Evolutionary conservation across 2,113 vertebrate genomes (phyloP).

Genomic region (Hippocampus mohnikei): DNA sequence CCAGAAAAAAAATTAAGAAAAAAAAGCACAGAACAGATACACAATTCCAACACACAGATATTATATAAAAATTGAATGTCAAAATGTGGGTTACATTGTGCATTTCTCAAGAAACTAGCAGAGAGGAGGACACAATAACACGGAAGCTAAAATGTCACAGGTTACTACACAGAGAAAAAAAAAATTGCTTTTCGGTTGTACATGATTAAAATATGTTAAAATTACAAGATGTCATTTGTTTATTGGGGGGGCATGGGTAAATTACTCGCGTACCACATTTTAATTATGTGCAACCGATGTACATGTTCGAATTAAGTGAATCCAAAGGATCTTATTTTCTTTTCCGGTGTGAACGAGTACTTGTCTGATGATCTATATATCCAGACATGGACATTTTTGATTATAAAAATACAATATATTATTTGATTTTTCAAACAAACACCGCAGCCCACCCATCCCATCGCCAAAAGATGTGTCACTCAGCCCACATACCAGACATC

Average conservation of each 20-base stretch:
- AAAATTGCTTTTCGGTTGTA: too few relatives aligned
- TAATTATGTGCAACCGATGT: too few relatives aligned
- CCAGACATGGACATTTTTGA: background rate
- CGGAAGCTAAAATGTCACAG: background rate
- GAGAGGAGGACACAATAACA: background rate
- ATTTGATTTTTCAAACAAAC: background rate
- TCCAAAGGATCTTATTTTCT: too few relatives aligned
- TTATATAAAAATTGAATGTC: background rate
- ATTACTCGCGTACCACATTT: too few relatives aligned
- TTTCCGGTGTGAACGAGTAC: background rate
- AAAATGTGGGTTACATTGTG: constrained; percentile 21
- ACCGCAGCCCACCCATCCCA: background rate
- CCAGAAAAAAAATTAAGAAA: constrained; percentile 7
- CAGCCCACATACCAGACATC: background rate
- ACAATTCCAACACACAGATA: constrained; percentile 8
- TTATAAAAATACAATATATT: background rate
- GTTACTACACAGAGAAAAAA: background rate
- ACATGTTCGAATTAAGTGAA: too few relatives aligned
- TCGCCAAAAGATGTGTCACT: background rate
- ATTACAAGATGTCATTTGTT: too few relatives aligned
- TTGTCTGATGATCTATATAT: background rate
- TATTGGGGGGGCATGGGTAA: too few relatives aligned
- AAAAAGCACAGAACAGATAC: constrained; percentile 9
- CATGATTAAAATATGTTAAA: too few relatives aligned
- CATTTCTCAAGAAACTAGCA: background rate